Evolutionary conservation across 2,888 invertebrate genomes (phyloP).

Genomic region (Muscina levida): DNA sequence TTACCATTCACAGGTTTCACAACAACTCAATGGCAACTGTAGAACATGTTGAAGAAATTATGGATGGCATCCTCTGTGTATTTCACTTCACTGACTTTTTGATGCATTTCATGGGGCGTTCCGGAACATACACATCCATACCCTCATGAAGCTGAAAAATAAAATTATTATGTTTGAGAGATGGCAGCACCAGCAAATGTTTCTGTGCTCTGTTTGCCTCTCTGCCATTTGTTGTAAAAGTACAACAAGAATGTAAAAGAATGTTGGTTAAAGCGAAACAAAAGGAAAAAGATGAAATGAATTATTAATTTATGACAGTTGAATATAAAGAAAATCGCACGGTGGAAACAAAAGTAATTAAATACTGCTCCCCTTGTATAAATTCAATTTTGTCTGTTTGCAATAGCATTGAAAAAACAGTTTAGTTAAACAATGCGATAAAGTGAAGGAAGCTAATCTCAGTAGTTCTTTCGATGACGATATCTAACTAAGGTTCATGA

Average conservation of each 20-base stretch:
- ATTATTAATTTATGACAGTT: constrained; percentile 67
- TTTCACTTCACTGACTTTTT: constrained; percentile 63
- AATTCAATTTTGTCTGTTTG: neutral
- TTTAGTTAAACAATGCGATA: too few species aligned
- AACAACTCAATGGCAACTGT: too few species aligned
- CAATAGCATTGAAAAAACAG: too few species aligned
- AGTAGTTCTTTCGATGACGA: too few species aligned
- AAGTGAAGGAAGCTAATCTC: too few species aligned
- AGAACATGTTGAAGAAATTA: too few species aligned
- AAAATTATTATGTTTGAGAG: constrained; percentile 61
- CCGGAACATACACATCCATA: constrained; percentile 33
- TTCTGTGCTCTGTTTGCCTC: constrained; percentile 21
- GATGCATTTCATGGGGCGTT: constrained; percentile 67
- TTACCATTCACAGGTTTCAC: too few species aligned
- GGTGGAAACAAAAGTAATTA: constrained; percentile 33
- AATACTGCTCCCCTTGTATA: constrained; percentile 3
- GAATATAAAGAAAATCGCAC: constrained; percentile 46
- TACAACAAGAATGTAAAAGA: constrained; percentile 42
- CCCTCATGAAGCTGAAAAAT: constrained; percentile 38
- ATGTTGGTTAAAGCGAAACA: constrained; percentile 53
- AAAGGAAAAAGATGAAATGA: constrained; percentile 42
- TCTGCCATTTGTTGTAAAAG: neutral
- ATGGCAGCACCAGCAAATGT: constrained; percentile 59
- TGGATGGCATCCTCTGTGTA: too few species aligned
- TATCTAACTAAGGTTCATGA: too few species aligned